Percentiles rank a stretch among this genome's conserved stretches.
Conservation (phyloP, 2,113 vertebrate genomes). For the zebrafish (Danio rerio) region DNA sequence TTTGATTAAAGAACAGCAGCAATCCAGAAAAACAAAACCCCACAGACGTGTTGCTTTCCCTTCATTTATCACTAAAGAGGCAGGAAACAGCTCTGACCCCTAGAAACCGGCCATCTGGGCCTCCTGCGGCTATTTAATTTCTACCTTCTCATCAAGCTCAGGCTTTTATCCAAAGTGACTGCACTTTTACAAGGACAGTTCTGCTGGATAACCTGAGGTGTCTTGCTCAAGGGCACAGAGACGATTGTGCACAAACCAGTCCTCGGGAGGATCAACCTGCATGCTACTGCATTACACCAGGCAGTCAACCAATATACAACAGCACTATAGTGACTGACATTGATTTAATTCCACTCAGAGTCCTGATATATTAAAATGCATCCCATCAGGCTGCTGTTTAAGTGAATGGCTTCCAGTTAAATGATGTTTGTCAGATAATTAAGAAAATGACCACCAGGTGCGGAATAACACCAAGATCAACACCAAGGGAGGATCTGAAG, state of each 20-base stretch:
- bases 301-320: not conserved
- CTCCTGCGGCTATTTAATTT: not conserved
- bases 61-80: constrained; percentile 13
- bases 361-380: not conserved
- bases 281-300: too few relatives aligned
- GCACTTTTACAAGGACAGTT: not conserved
- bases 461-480: too few relatives aligned
- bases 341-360: not conserved
- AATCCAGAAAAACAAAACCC: not conserved
- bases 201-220: not conserved
- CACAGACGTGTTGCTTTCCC: not conserved
- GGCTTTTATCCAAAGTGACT: constrained; percentile 15
- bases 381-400: too few relatives aligned
- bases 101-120: constrained; percentile 7
- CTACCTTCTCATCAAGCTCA: not conserved
- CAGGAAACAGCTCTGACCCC: constrained; percentile 19
- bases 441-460: too few relatives aligned
- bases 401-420: too few relatives aligned
- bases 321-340: not conserved
- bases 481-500: too few relatives aligned
- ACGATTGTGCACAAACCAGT: not conserved
- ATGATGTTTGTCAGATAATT: too few relatives aligned
- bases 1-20: not conserved
- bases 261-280: not conserved
- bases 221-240: not conserved